Evolutionary conservation across 2,113 vertebrate species (phyloP).

Genomic region (Macaca mulatta): DNA sequence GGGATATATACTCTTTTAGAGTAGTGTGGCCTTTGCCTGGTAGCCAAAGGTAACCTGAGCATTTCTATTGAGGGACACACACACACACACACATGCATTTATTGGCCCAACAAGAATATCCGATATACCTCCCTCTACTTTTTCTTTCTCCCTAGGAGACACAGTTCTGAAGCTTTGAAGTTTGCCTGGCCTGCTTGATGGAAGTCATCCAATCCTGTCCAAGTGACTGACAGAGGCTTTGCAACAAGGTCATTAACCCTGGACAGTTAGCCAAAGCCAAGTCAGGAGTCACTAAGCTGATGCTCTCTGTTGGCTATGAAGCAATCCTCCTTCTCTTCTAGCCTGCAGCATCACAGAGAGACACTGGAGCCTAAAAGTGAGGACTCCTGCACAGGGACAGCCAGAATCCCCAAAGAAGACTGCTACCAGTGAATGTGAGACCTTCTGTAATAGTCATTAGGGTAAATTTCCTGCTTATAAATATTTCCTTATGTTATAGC

Average conservation of each 20-base stretch:
- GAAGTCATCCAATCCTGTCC: not conserved
- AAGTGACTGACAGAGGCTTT: not conserved
- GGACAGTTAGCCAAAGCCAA: not conserved
- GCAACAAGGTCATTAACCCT: not conserved
- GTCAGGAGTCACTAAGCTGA: not conserved
- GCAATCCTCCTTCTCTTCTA: not conserved
- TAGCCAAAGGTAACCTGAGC: not conserved
- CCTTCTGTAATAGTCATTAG: constrained; percentile 4
- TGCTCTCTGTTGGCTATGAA: not conserved
- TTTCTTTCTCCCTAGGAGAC: not conserved
- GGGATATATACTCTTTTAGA: not conserved
- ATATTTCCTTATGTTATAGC: not conserved
- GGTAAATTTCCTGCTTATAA: not conserved
- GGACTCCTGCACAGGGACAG: not conserved
- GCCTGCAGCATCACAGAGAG: not conserved
- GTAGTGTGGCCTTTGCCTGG: not conserved
- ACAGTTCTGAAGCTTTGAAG: not conserved
- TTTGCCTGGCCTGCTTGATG: not conserved
- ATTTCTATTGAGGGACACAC: not conserved
- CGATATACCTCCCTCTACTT: not conserved
- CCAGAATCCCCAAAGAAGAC: not conserved
- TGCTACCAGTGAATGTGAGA: not conserved
- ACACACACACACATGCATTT: not conserved
- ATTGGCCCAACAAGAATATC: not conserved
- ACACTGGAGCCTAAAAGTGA: not conserved